Percentiles rank a stretch among this genome's conserved stretches.
Conservation (phyloP, 2,888 invertebrate species). For the Melipona beecheii region DNA sequence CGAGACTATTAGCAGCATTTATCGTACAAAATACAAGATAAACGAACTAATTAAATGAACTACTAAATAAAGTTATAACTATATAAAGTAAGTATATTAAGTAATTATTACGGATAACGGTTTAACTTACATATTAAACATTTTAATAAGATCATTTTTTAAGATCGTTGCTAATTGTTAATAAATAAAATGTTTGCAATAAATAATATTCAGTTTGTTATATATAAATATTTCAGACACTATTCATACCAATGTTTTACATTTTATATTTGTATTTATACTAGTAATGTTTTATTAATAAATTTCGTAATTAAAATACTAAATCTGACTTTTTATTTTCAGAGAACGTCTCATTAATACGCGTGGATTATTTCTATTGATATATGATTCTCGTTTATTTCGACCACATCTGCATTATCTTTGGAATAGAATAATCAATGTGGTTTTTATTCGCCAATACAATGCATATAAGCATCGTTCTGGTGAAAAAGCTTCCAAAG, state of each 20-base stretch:
- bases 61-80: too few species aligned
- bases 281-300: neutral
- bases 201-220: too few species aligned
- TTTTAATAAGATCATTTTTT: too few species aligned
- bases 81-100: too few species aligned
- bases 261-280: neutral
- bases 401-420: conserved; percentile 88
- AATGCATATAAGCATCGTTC: conserved; percentile 71
- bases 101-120: too few species aligned
- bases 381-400: conserved; percentile 89
- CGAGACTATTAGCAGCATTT: neutral
- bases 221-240: neutral
- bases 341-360: conserved; percentile 90
- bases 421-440: conserved; percentile 91
- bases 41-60: too few species aligned
- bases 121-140: too few species aligned
- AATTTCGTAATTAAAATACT: neutral
- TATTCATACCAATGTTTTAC: neutral
- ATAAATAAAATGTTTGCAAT: too few species aligned
- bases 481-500: conserved; percentile 66
- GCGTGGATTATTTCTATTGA: conserved; percentile 89
- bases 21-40: neutral
- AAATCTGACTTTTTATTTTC: conserved; percentile 48
- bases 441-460: conserved; percentile 89
- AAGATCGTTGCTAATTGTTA: too few species aligned